A percentile compares a stretch with the other conserved stretches of the same genome.
Conservation (phyloP, 1,140 invertebrate genomes). For the Nixonia krombeini region DNA sequence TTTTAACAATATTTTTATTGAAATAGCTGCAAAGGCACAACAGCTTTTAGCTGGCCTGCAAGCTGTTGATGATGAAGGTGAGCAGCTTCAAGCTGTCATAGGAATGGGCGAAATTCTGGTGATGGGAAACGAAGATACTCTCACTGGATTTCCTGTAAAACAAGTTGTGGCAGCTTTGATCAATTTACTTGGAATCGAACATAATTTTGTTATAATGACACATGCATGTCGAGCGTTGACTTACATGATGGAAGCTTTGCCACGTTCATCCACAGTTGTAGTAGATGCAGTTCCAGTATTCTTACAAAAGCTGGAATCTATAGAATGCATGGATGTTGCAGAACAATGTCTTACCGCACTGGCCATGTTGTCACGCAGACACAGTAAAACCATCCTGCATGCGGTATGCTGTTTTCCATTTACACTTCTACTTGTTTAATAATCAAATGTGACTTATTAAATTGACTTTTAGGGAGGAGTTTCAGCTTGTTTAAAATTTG, state of each 20-base stretch:
- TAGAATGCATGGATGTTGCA: conserved; percentile 99
- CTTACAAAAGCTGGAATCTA: conserved; percentile 95
- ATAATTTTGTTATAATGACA: conserved; percentile 99
- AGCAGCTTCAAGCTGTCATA: conserved; percentile 96
- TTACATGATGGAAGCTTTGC: conserved; percentile 99
- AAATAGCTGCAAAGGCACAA: conserved; percentile 91
- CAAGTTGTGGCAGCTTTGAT: conserved; percentile 97
- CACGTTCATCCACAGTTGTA: conserved; percentile 95
- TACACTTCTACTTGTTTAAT: background rate
- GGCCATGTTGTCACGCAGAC: conserved; percentile 96
- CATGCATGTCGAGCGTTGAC: conserved; percentile 98
- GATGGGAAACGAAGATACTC: conserved; percentile 99
- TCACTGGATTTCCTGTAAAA: conserved; percentile 97
- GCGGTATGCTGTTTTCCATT: conserved; percentile 76
- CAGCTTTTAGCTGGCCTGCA: conserved; percentile 94
- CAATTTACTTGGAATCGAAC: conserved; percentile 89
- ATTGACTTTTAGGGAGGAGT: conserved; percentile 85
- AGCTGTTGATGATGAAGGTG: conserved; percentile 94
- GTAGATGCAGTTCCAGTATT: conserved; percentile 97
- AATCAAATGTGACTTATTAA: background rate
- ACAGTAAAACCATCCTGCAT: conserved; percentile 96
- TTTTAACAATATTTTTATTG: conserved; percentile 53
- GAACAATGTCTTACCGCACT: conserved; percentile 97
- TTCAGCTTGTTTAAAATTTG: conserved; percentile 93
- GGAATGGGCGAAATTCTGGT: conserved; percentile 99